Evolutionary conservation across 2,888 invertebrate species (phyloP).

Genomic region (Oligia strigilis): DNA sequence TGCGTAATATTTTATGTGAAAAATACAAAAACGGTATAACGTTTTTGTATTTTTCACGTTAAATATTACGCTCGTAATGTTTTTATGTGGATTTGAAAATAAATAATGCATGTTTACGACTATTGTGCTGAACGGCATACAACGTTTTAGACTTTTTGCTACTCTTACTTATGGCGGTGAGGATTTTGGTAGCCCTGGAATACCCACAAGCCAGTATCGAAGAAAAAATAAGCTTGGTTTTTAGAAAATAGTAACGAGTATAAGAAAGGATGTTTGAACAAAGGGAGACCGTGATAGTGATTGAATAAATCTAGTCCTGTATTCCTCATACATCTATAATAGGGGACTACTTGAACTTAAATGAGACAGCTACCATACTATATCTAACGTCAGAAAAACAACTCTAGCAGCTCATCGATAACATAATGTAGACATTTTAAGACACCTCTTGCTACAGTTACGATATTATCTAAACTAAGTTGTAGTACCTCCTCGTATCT

Average conservation of each 20-base stretch:
- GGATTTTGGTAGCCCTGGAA: not conserved
- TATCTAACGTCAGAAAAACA: conserved; percentile 18
- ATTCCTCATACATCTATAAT: not conserved
- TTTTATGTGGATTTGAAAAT: conserved; percentile 23
- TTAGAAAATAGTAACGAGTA: not conserved
- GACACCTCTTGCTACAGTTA: conserved; percentile 1
- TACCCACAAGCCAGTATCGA: too few species aligned
- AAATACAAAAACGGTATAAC: too few species aligned
- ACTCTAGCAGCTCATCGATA: conserved; percentile 18
- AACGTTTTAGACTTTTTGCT: not conserved
- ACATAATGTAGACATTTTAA: conserved; percentile 16
- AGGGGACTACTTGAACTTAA: not conserved
- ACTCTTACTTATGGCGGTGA: not conserved
- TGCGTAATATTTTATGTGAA: too few species aligned
- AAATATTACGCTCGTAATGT: not conserved
- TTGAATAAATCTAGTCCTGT: not conserved
- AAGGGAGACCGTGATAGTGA: not conserved
- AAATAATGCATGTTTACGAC: conserved; percentile 41
- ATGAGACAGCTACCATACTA: conserved; percentile 1
- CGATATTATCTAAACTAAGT: conserved; percentile 19
- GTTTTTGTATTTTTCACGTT: too few species aligned
- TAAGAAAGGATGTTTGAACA: not conserved
- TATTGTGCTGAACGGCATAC: too few species aligned
- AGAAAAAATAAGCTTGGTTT: not conserved
- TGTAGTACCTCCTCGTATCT: not conserved